phyloP scores from a whole-genome alignment of 2,797 vertebrate species.

The Hydrolagus colliei region DNA sequence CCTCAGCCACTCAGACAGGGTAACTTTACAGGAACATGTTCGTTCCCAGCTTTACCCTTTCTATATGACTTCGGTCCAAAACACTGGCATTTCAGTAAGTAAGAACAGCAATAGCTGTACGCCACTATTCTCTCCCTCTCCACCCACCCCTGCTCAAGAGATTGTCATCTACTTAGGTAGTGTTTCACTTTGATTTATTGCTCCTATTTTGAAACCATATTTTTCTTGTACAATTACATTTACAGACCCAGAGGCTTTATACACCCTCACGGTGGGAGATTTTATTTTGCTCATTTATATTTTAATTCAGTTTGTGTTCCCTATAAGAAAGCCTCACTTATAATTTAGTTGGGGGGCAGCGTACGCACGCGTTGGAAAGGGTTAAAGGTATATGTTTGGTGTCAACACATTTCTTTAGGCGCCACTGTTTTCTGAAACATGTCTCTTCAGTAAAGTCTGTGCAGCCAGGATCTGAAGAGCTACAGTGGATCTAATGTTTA shows the following conservation, averaged over 20 bases:
- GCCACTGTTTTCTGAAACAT: neutral
- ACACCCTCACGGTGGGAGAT: neutral
- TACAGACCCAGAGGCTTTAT: neutral
- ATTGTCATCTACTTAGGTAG: neutral
- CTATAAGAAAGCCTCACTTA: neutral
- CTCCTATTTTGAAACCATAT: neutral
- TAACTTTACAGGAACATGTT: conserved; percentile 44
- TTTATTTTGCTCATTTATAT: neutral
- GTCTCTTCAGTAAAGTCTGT: neutral
- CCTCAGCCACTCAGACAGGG: conserved; percentile 45
- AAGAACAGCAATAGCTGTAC: conserved; percentile 37
- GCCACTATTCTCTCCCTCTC: neutral
- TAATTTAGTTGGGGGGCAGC: neutral
- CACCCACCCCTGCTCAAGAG: neutral
- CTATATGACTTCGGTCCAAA: conserved; percentile 58
- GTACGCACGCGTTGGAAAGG: neutral
- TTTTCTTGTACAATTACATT: neutral
- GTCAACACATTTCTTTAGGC: neutral
- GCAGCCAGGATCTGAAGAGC: neutral
- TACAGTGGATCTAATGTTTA: neutral
- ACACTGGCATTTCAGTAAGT: conserved; percentile 67
- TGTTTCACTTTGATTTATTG: neutral
- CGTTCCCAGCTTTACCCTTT: conserved; percentile 53
- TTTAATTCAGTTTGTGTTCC: neutral
- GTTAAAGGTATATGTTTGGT: neutral